Evolutionary conservation across 2,888 invertebrate genomes (phyloP), one percentile per base, ranked within the genome.

Genomic region (Chloromyia formosa): DNA sequence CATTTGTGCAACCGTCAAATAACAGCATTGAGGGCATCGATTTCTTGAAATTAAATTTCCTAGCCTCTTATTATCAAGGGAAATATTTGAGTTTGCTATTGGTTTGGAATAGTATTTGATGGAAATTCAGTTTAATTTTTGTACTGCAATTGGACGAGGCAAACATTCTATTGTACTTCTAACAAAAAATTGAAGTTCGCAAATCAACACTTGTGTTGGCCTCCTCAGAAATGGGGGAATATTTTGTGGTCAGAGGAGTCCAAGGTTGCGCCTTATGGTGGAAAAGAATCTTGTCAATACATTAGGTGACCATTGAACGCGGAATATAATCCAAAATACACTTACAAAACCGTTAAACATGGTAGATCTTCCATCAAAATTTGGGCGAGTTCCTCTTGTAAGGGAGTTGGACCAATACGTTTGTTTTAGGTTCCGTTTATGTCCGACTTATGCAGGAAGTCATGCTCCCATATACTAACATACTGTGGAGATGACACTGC

Each of bases 371-470:
- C 58, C 40, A 75, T 78, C 7, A 75, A 78, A 75, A 69, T 78
- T n/a, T 75, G 75, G 76, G 76, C 76, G 9, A 77, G 75, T 40
- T 77, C 78, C 75, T 78, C 76, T 14, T 78, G 74, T 18, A 69
- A 23, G 61, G 77, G 78, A 42, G 77, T 79, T 0, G 79, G 78
- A 9, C 42, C 42, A 12, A 42, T 42, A 42, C 12, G 12, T 12
- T 42, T 12, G 5, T 42, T 12, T 42, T 42, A n/a, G n/a, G n/a
- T n/a, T n/a, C n/a, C 45, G 60, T 75, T 23, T 79, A 78, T 64
- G 74, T 72, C 20, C 53, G 75, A 42, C 77, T 79, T 20, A 45
- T 78, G 10, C 68, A 77, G 64, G 69, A 77, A 53, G 64, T 75
- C 35, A 77, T 78, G 78, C 62, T 77, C n/a, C 77, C 77, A 23